A percentile compares a stretch with the other conserved stretches of the same genome.
Conservation (phyloP, 2,113 vertebrate genomes). For the Grus americana region DNA sequence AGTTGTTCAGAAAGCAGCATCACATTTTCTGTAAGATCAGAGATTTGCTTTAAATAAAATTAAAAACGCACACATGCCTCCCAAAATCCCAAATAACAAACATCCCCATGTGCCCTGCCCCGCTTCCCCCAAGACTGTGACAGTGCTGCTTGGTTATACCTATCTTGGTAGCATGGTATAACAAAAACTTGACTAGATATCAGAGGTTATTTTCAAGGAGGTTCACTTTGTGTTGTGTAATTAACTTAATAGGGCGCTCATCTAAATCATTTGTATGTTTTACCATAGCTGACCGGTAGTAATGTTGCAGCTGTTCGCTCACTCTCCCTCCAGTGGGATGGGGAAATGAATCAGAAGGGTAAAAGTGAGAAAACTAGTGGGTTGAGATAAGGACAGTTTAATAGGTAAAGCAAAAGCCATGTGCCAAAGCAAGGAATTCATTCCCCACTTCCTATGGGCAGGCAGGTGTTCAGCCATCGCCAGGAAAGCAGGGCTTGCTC, state of each 20-base stretch:
- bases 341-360: not conserved
- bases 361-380: not conserved
- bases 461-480: not conserved
- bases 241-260: not conserved
- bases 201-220: not conserved
- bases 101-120: too few relatives aligned
- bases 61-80: not conserved
- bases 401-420: not conserved
- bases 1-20: not conserved
- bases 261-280: not conserved
- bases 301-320: not conserved
- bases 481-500: not conserved
- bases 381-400: not conserved
- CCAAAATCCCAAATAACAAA: not conserved
- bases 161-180: not conserved
- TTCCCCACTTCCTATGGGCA: accelerated
- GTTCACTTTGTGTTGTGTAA: not conserved
- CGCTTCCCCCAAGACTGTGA: not conserved
- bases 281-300: not conserved
- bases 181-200: not conserved
- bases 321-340: not conserved
- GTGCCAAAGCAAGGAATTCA: not conserved
- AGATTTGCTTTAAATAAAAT: not conserved
- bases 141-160: not conserved
- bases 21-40: not conserved